These are phyloP conservation scores for Ovis aries DNA, from an alignment of 2,113 vertebrate genomes.

Conservation along the genomic window ARS-UI_Ramb_v3.0 NC_056063.1:80659501-80660000, in stretches of 20 bases:
- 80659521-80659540: neutral
- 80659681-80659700: neutral
- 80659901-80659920: neutral
- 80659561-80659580: neutral
- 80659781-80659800: neutral
- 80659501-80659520: no score
- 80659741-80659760: neutral
- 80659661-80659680: accelerated
- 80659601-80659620: neutral
- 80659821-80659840: neutral
- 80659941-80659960: neutral
- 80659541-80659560: neutral
- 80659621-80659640: accelerated
- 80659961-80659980: neutral
- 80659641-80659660: accelerated
- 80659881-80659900: neutral
- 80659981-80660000: neutral
- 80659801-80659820: neutral
- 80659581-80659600: neutral
- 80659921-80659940: neutral
- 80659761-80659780: neutral
- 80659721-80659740: neutral
- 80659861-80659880: neutral
- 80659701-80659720: neutral
- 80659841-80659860: neutral